A percentile compares a stretch with the other conserved stretches of the same genome.
Conservation (phyloP, 2,797 vertebrate species). For the Karalla daura region DNA sequence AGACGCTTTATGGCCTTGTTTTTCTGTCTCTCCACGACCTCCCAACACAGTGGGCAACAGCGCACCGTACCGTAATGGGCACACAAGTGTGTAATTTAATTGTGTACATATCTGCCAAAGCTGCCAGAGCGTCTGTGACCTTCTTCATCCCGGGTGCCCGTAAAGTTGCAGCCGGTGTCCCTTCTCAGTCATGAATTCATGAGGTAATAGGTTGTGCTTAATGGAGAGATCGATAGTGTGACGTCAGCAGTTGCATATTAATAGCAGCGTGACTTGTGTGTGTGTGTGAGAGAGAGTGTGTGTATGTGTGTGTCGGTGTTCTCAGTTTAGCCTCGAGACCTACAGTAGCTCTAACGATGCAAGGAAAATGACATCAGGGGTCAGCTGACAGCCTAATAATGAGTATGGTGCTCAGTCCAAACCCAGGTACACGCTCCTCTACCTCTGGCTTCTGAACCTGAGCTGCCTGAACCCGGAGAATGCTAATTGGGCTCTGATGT, state of each 20-base stretch:
- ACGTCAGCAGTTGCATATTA: conserved; percentile 68
- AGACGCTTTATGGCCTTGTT: conserved; percentile 32
- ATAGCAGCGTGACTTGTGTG: conserved; percentile 32
- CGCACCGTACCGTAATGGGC: neutral
- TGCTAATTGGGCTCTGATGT: conserved; percentile 73
- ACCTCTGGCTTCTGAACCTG: conserved; percentile 62
- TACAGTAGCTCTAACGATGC: conserved; percentile 64
- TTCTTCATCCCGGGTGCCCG: conserved; percentile 28
- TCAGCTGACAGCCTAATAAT: conserved; percentile 75
- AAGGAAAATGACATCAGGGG: conserved; percentile 68
- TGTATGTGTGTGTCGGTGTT: conserved; percentile 23
- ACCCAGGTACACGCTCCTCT: conserved; percentile 61
- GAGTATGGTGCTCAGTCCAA: conserved; percentile 64
- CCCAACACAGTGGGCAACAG: conserved; percentile 1
- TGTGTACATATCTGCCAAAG: conserved; percentile 40
- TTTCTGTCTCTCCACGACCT: conserved; percentile 27
- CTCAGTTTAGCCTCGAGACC: conserved; percentile 36
- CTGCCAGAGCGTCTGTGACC: conserved; percentile 33
- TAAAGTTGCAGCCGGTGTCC: conserved; percentile 41
- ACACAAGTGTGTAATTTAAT: conserved; percentile 42
- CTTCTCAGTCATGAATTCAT: conserved; percentile 51
- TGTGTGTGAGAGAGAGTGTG: conserved; percentile 19
- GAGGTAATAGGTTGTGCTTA: conserved; percentile 48
- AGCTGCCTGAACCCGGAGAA: conserved; percentile 33
- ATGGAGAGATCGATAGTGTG: conserved; percentile 67